Percentiles rank a stretch among this genome's conserved stretches.
Evolutionary conservation across 2,888 invertebrate genomes (phyloP).

Genomic region (Drosophila suboccidentalis): DNA sequence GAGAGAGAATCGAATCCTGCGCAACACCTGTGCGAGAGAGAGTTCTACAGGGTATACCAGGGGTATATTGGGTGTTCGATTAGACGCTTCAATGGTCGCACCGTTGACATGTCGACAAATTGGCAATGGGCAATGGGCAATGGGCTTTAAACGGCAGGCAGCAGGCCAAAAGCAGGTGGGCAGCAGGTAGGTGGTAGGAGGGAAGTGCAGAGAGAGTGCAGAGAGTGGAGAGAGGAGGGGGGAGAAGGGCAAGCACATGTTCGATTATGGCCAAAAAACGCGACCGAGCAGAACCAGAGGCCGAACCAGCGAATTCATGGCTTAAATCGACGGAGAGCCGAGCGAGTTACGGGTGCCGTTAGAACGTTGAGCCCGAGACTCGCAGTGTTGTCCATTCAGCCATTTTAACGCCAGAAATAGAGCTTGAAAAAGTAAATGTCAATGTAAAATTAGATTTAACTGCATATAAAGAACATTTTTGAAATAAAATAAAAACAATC

Average conservation of each 20-base stretch:
- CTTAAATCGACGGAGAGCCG: slow-evolving; percentile 15
- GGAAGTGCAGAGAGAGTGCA: neutral
- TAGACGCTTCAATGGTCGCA: slow-evolving; percentile 68
- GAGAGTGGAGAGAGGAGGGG: neutral
- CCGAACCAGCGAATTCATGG: slow-evolving; percentile 7
- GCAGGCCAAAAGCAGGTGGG: slow-evolving; percentile 9
- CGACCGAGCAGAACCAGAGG: slow-evolving; percentile 82
- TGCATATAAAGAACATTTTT: too few species aligned
- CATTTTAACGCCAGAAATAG: neutral
- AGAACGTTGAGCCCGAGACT: neutral
- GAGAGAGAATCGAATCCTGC: slow-evolving; percentile 38
- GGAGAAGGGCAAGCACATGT: slow-evolving; percentile 53
- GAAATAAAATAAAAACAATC: too few species aligned
- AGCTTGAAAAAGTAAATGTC: too few species aligned
- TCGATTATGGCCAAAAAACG: slow-evolving; percentile 72
- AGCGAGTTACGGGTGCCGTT: neutral
- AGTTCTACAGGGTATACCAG: slow-evolving; percentile 15
- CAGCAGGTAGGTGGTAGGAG: neutral
- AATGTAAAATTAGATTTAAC: too few species aligned
- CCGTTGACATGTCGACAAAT: slow-evolving; percentile 39
- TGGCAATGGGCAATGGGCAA: slow-evolving; percentile 37
- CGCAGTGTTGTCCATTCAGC: neutral
- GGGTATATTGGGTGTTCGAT: slow-evolving; percentile 34
- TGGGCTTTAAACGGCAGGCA: slow-evolving; percentile 12
- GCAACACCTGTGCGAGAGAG: slow-evolving; percentile 61